phyloP scores from a whole-genome alignment of 1,140 invertebrate genomes.

The Drosophila equinoxialis region DNA sequence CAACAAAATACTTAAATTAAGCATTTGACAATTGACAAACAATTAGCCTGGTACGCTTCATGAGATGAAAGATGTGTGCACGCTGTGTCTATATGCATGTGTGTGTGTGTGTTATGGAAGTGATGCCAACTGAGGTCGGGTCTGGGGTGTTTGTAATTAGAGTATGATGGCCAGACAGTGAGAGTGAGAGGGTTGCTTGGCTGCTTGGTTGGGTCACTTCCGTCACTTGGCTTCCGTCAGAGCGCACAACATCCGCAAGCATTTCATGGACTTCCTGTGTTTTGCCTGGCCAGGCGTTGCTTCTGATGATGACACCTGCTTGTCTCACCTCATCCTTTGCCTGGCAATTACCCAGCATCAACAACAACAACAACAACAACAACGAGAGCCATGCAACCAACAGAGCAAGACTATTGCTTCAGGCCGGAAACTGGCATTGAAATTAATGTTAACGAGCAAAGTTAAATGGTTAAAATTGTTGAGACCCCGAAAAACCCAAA shows the following conservation, averaged over 20 bases:
- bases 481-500: conserved; percentile 8
- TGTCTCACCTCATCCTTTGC: conserved; percentile 36
- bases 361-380: background rate
- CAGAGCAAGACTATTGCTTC: background rate
- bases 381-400: background rate
- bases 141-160: background rate
- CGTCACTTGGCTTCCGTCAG: conserved; percentile 34
- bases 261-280: conserved; percentile 57
- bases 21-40: conserved; percentile 10
- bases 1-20: conserved; percentile 9
- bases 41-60: background rate
- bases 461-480: conserved; percentile 59
- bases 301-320: conserved; percentile 52
- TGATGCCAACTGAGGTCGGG: background rate
- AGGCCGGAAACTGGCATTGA: conserved; percentile 50
- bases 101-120: background rate
- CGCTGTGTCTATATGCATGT: too few relatives aligned
- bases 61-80: background rate
- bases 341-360: conserved; percentile 42
- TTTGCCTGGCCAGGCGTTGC: conserved; percentile 9
- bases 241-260: conserved; percentile 53
- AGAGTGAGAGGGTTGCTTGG: conserved; percentile 11
- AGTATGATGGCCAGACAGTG: conserved; percentile 5
- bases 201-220: conserved; percentile 45
- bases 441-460: conserved; percentile 66